A percentile compares a stretch with the other conserved stretches of the same genome.
These are phyloP conservation scores for Brachyptera risi DNA, from an alignment of 2,888 invertebrate species.

Conservation along the genomic window DNA sequence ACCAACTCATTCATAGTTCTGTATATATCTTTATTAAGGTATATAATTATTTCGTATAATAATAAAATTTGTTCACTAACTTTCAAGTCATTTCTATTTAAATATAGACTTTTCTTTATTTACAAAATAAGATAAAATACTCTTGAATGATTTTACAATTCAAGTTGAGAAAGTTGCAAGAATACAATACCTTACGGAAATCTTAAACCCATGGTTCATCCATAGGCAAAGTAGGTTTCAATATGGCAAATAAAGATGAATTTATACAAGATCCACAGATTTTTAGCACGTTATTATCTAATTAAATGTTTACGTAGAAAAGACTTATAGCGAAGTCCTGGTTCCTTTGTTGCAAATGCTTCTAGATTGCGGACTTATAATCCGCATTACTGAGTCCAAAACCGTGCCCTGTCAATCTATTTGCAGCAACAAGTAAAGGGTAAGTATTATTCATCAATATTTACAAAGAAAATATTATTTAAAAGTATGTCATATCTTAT, in stretches of 20 bases:
- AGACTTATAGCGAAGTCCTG: constrained; percentile 22
- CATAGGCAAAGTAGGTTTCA: background rate
- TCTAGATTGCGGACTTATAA: background rate
- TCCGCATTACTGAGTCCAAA: background rate
- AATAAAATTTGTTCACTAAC: background rate
- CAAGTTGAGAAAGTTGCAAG: background rate
- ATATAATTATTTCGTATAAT: background rate
- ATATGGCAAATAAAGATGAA: constrained; percentile 21
- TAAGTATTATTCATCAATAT: constrained; percentile 22
- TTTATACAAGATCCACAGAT: background rate
- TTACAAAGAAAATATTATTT: constrained; percentile 31
- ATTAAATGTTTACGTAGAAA: constrained; percentile 2
- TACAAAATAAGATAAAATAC: constrained; percentile 10
- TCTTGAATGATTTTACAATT: background rate
- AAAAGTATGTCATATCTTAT: constrained; percentile 21
- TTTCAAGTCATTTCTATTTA: background rate
- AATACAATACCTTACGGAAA: background rate
- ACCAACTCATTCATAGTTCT: constrained; percentile 1
- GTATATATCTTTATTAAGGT: background rate
- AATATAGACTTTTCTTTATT: background rate
- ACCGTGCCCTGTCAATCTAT: background rate
- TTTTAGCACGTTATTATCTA: background rate
- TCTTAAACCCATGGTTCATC: constrained; percentile 5
- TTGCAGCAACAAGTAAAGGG: constrained; percentile 2
- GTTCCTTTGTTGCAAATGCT: constrained; percentile 11